Percentiles rank a stretch among this genome's conserved stretches.
Evolutionary conservation across 2,797 vertebrate species (phyloP).

Genomic region (Protosalanx chinensis): DNA sequence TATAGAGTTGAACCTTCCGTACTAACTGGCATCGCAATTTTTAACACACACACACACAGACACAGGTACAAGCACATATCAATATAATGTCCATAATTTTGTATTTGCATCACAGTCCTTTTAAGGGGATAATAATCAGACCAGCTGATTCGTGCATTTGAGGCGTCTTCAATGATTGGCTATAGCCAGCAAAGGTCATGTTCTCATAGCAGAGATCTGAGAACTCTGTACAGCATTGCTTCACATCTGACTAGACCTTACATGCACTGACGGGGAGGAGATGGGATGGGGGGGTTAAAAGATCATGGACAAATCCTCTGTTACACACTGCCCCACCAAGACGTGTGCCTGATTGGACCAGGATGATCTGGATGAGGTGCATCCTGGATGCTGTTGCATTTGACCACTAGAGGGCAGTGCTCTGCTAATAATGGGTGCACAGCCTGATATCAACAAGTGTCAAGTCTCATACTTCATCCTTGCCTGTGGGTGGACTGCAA

Average conservation of each 20-base stretch:
- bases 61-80: background rate
- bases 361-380: background rate
- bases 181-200: too few species aligned
- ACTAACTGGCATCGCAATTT: too few species aligned
- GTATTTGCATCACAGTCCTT: conserved; percentile 52
- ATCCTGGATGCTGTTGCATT: background rate
- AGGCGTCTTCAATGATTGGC: conserved; percentile 36
- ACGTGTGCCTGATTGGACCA: background rate
- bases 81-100: background rate
- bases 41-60: too few species aligned
- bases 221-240: too few species aligned
- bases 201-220: too few species aligned
- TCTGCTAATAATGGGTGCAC: background rate
- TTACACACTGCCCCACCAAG: background rate
- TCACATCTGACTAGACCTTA: too few species aligned
- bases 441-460: background rate
- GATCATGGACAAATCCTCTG: background rate
- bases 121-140: conserved; percentile 19
- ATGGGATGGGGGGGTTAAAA: too few species aligned
- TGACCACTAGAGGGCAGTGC: background rate
- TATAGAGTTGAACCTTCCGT: too few species aligned
- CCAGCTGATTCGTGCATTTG: conserved; percentile 19
- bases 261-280: too few species aligned
- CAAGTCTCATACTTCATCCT: too few species aligned
- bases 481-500: too few species aligned